phyloP scores from a whole-genome alignment of 1,140 invertebrate species.

The Meloidogyne hapla region DNA sequence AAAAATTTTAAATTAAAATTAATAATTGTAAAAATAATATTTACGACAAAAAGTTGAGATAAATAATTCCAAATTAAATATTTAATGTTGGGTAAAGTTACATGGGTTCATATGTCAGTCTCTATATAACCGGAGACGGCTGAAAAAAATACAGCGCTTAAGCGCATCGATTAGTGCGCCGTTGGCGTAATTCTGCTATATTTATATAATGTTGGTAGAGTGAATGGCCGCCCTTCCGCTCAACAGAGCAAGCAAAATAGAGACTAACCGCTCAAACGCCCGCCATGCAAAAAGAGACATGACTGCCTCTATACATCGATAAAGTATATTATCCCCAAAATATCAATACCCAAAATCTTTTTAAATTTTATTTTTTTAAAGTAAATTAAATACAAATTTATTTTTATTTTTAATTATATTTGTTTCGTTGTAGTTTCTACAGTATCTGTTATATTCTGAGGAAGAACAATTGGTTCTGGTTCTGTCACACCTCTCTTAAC shows the following conservation, averaged over 20 bases:
- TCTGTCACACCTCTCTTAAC: not conserved
- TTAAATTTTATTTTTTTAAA: not conserved
- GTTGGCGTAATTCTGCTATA: not conserved
- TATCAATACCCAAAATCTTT: not conserved
- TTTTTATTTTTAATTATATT: not conserved
- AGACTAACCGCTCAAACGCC: not conserved
- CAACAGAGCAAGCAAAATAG: not conserved
- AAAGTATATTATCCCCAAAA: not conserved
- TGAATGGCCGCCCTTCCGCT: not conserved
- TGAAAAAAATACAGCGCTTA: no score
- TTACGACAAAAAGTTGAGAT: no score
- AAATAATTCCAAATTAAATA: no score
- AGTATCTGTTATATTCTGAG: not conserved
- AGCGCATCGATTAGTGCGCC: not conserved
- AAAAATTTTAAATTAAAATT: no score
- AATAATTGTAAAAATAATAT: no score
- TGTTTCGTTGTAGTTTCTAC: not conserved
- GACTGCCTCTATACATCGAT: not conserved
- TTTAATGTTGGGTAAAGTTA: no score
- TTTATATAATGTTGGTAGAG: not conserved
- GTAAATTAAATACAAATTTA: not conserved
- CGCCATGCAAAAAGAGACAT: not conserved
- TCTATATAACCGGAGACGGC: no score
- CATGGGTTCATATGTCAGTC: no score
- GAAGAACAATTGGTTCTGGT: not conserved